A percentile compares a stretch with the other conserved stretches of the same genome.
Conservation (phyloP, 2,797 vertebrate species). For the Ispidina lecontei region DNA sequence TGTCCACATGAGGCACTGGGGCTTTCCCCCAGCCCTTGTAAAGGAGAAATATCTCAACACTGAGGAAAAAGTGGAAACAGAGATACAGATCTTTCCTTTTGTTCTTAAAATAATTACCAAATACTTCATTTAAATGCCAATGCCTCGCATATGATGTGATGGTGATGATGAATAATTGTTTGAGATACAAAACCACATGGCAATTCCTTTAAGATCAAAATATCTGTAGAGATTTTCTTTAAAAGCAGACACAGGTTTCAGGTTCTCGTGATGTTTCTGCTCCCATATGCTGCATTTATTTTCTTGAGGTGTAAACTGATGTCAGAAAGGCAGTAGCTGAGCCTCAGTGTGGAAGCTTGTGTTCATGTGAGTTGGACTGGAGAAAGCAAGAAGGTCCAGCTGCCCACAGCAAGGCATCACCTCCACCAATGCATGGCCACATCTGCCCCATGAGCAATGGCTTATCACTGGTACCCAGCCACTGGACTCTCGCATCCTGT, state of each 20-base stretch:
- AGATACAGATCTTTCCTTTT: background rate
- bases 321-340: background rate
- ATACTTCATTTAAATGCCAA: background rate
- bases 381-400: background rate
- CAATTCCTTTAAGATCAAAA: background rate
- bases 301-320: background rate
- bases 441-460: background rate
- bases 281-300: background rate
- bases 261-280: background rate
- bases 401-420: background rate
- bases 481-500: rapidly evolving
- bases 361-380: background rate
- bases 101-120: background rate
- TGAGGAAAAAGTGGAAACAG: background rate
- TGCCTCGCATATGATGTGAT: background rate
- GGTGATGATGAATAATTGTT: background rate
- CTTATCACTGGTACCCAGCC: background rate
- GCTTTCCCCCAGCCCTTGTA: background rate
- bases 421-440: background rate
- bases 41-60: background rate
- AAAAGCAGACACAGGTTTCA: background rate
- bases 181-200: background rate
- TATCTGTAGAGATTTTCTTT: background rate
- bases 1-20: rapidly evolving
- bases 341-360: rapidly evolving